These are phyloP conservation scores for Unio pictorum DNA, from an alignment of 2,888 invertebrate species.

Conservation along the genomic window DNA sequence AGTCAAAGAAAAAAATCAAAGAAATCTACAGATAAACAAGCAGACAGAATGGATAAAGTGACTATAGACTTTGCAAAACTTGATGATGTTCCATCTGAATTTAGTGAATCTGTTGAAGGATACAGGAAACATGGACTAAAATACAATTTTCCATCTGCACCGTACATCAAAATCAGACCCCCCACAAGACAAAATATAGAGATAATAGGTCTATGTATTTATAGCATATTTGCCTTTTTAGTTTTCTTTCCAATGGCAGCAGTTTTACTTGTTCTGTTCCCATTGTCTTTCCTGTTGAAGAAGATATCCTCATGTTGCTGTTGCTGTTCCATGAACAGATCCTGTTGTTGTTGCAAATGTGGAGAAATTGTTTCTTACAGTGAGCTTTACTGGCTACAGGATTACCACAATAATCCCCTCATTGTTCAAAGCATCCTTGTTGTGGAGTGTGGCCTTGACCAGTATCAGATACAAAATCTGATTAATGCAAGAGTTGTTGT, in stretches of 20 bases:
- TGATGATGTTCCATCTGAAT: constrained; percentile 11
- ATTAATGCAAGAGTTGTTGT: constrained; percentile 72
- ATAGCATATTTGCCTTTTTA: constrained; percentile 68
- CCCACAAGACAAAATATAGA: constrained; percentile 71
- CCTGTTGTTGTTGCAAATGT: constrained; percentile 61
- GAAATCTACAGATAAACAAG: too few species aligned
- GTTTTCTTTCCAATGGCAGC: constrained; percentile 72
- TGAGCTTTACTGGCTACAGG: constrained; percentile 72
- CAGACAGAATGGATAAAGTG: constrained; percentile 7
- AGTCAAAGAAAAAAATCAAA: too few species aligned
- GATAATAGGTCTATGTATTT: constrained; percentile 54
- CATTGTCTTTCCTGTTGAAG: constrained; percentile 65
- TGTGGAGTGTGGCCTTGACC: constrained; percentile 73
- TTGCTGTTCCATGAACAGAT: constrained; percentile 27
- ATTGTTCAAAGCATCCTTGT: constrained; percentile 74
- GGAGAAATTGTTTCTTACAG: constrained; percentile 68
- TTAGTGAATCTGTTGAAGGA: constrained; percentile 30
- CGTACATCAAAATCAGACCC: constrained; percentile 70
- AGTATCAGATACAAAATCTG: constrained; percentile 72
- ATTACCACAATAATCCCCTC: constrained; percentile 65
- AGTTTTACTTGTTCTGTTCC: constrained; percentile 69
- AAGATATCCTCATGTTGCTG: constrained; percentile 62
- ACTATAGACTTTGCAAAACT: constrained; percentile 15
- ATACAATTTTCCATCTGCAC: constrained; percentile 67
- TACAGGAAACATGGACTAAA: constrained; percentile 46